Evolutionary conservation across 1,140 invertebrate species (phyloP).

Genomic region (Drosophila rufa): DNA sequence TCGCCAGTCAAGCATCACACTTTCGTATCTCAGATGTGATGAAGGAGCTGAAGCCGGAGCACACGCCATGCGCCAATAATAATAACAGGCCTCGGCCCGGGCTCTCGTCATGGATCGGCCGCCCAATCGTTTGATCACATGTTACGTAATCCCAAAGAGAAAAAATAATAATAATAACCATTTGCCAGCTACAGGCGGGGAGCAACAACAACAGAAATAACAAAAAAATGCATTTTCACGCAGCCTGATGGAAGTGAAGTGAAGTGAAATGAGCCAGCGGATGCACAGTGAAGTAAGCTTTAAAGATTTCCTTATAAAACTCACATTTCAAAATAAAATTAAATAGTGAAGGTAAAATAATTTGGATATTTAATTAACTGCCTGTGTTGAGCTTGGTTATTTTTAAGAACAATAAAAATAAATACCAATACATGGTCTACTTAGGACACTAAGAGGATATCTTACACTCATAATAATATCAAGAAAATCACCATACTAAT

Average conservation of each 20-base stretch:
- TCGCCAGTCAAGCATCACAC: slow-evolving; percentile 42
- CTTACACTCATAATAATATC: no score
- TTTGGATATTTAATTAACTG: no score
- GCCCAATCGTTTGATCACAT: slow-evolving; percentile 56
- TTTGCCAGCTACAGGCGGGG: slow-evolving; percentile 25
- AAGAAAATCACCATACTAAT: no score
- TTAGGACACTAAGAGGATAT: no score
- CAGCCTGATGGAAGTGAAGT: slow-evolving; percentile 45
- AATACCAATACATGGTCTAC: no score
- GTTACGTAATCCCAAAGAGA: slow-evolving; percentile 52
- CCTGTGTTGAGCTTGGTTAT: no score
- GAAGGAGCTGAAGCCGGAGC: slow-evolving; percentile 45
- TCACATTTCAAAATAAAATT: no score
- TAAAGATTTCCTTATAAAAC: no score
- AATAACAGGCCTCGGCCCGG: slow-evolving; percentile 38
- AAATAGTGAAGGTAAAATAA: no score
- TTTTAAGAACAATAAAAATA: no score
- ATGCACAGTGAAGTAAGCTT: slow-evolving; percentile 3
- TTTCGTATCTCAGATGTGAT: slow-evolving; percentile 34
- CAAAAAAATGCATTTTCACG: slow-evolving; percentile 73
- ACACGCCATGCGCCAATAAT: slow-evolving; percentile 53
- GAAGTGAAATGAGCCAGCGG: slow-evolving; percentile 62
- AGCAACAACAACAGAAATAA: background rate
- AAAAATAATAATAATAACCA: slow-evolving; percentile 36
- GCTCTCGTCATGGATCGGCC: slow-evolving; percentile 22